Evolutionary conservation across 2,113 vertebrate genomes (phyloP), one percentile per base, ranked within the genome.

Genomic region (Hyla sarda): DNA sequence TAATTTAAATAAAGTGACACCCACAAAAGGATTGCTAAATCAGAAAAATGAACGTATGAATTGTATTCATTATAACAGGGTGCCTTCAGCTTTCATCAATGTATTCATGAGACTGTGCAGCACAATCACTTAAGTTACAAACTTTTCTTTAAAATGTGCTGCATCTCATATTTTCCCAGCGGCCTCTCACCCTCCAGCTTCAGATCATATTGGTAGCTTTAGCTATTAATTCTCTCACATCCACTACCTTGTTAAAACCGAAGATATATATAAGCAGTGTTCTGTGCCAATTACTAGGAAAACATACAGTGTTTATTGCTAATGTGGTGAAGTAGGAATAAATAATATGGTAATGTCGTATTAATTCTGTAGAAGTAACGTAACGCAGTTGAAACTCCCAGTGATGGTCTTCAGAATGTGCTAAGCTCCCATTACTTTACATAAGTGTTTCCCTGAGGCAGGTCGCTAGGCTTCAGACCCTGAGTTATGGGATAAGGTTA

Each of bases 281-380:
- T 50, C 75, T 41, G 11, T 80, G 77, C 52, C 52, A 41, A 54
- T 37, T 80, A 80, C 54, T 80, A 62, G 77, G 56, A 62, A 79
- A 80, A 62, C 77, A 80, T 80, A 60, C 30, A 62, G 56, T 37
- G 50, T 80, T 80, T 80, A 80, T 62, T 56, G 54, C 50, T 80
- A 80, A 80, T 80, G 77, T 41, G 17, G 52, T 80, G 56, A 60
- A 80, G 34, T 45, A 80, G 56, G 54, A 62, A 80, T 80, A 80
- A 80, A 80, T 80, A 58, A 80, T 60, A 58, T 80, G 52, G 34
- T 62, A 80, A 80, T 80, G 77, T 80, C 30, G 77, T 37, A 80
- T 58, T 71, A 71, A 71, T 41, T 77, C 75, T 12, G 48, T 25
- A 30, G 48, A 77, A 77, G 48, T 77, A 54, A 71, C 19, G 67